Evolutionary conservation across 2,888 invertebrate species (phyloP), one percentile per base, ranked within the genome.

Genomic region (Macroteleia sp.): DNA sequence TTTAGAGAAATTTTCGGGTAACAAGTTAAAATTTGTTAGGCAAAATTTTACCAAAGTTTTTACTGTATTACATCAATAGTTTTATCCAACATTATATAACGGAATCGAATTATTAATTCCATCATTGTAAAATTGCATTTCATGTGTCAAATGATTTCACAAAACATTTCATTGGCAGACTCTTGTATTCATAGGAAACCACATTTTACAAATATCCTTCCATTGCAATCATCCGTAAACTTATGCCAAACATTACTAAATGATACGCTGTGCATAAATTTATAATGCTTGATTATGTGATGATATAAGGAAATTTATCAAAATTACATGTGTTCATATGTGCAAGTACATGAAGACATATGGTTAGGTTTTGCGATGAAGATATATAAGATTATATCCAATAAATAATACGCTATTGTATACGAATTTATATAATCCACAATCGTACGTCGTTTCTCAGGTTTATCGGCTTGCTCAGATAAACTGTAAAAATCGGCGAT

Each of bases 391-490:
- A 70, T 70, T 44, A 44, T 36, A 44, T 52, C 52, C 20, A 44
- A 61, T 61, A 61, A 69, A 70, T 70, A 44, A 52, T 52, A 50
- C 42, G 59, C 44, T 61, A 70, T 59, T 70, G 52, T 54, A 9
- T 16, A 44, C 17, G 52, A 44, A 70, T 44, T 70, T 71, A 71
- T 71, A 71, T 62, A 71, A 71, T 71, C 32, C 28, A 14, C 41
- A 32, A 62, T 62, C 46, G 39, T 54, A 46, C 62, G 20, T 17
- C 32, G 34, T 61, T 59, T 34, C 5, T 14, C 44, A 36, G 52
- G 57, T 61, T 70, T 52, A 70, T 70, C 28, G 48, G 5, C 44
- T 16, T 12, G 16, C 34, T 9, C 8, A 36, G 10, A 2, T 56
- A n/a, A 17, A 46, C 34, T 32, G 30, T 28, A 52, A 67, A 54